Conservation (phyloP, 2,113 vertebrate genomes). For the Myrmophylax atrothorax region DNA sequence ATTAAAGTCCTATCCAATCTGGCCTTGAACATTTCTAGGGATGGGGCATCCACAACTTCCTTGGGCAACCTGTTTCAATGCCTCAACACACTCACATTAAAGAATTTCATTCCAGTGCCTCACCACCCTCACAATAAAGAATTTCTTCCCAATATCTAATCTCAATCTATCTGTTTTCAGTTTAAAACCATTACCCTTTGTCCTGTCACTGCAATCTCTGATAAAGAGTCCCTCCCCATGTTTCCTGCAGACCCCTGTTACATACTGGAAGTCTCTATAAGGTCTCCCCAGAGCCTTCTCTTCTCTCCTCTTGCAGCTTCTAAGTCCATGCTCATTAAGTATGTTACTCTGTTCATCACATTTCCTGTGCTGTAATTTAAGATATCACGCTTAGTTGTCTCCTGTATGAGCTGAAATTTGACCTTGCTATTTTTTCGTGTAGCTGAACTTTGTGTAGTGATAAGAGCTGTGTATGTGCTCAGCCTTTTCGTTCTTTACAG, state of each 20-base stretch:
- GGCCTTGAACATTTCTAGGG: neutral
- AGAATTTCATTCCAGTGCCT: neutral
- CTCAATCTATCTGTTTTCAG: neutral
- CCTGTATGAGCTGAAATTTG: neutral
- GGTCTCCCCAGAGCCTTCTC: neutral
- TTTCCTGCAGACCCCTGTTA: neutral
- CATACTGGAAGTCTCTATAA: neutral
- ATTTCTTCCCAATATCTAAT: neutral
- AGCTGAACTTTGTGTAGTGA: neutral
- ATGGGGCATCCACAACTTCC: neutral
- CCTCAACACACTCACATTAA: neutral
- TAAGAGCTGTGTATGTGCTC: neutral
- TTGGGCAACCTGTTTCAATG: neutral
- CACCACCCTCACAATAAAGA: neutral
- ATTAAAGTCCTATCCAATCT: neutral
- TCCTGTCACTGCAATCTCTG: neutral
- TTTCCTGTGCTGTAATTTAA: neutral
- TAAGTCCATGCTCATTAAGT: neutral
- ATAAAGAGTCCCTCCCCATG: neutral
- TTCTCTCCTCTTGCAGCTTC: neutral
- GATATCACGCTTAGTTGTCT: neutral
- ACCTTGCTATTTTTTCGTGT: neutral
- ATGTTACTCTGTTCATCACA: neutral
- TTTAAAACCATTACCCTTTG: neutral
- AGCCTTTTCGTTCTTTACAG: neutral